Base-by-base conservation (phyloP, 2,888 invertebrate genomes). In the Zaprionus bogoriensis region DNA sequence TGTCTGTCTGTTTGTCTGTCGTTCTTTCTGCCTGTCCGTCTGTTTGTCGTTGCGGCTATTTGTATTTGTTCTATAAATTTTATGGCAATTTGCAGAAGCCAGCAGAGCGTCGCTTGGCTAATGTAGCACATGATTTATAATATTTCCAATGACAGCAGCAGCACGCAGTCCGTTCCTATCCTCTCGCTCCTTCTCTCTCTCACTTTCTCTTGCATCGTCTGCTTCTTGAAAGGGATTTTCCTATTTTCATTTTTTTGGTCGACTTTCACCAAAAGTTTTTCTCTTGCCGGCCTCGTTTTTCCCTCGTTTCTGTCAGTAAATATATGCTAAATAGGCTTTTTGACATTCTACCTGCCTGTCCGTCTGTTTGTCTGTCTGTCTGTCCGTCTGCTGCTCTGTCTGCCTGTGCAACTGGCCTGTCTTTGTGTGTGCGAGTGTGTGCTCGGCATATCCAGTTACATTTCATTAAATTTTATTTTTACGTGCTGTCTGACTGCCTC, bases 71-170 rank as follows among this genome's bases (percentile, higher is more conserved):
- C 69, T 70, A 69, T 66, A 66, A 59, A 85, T 77, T 76, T 70
- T 66, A 52, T 70, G 84, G 77, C 81, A 80, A 83, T 84, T 83
- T 77, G 73, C 87, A 80, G 65, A 63, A 70, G 71, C 62, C 68
- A 64, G 39, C 39, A 42, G 60, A 77, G 77, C 74, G 54, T 71
- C 58, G 67, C 77, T 74, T 86, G 87, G 84, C 87, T 84, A 87
- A 85, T 79, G 82, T 82, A 76, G 71, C 83, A 76, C 74, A 87
- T 88, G 88, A 86, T 86, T 88, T 86, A 88, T 87, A 87, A 76
- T 74, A 75, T 71, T 77, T 70, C 54, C 63, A 81, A 71, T 77
- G 88, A 87, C 88, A 85, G 79, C 68, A 45, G 48, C 22, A 38
- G 28, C 5, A n/a, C n/a, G n/a, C n/a, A 36, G 32, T 14, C 32